Evolutionary conservation across 2,888 invertebrate genomes (phyloP).

Genomic region (Drosophila flavopinicola): DNA sequence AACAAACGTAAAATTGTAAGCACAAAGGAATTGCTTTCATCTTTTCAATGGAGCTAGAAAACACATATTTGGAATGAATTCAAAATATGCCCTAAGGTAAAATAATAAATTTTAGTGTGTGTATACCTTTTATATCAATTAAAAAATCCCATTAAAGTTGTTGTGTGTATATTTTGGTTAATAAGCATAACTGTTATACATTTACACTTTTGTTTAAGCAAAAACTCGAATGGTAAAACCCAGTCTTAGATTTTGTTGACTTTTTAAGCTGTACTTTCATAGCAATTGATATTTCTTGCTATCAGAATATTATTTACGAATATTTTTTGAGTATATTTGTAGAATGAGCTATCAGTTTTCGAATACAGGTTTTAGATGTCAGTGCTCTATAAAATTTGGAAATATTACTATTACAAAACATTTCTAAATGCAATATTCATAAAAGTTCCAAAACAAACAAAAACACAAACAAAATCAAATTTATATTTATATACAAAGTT

Average conservation of each 20-base stretch:
- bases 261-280: too few relatives aligned
- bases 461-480: slow-evolving; percentile 8
- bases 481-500: slow-evolving; percentile 11
- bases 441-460: neutral
- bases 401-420: too few relatives aligned
- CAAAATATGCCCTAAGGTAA: slow-evolving; percentile 1
- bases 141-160: neutral
- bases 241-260: too few relatives aligned
- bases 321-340: too few relatives aligned
- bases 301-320: too few relatives aligned
- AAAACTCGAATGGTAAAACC: too few relatives aligned
- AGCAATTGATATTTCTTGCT: too few relatives aligned
- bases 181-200: neutral
- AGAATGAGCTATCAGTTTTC: too few relatives aligned
- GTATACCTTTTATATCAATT: slow-evolving; percentile 39
- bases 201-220: too few relatives aligned
- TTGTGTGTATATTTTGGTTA: neutral
- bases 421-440: too few relatives aligned
- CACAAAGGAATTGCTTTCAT: slow-evolving; percentile 23
- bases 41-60: slow-evolving; percentile 22
- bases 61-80: slow-evolving; percentile 26
- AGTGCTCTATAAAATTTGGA: too few relatives aligned
- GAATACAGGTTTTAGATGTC: too few relatives aligned
- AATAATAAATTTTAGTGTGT: slow-evolving; percentile 1
- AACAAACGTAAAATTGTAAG: slow-evolving; percentile 9